phyloP scores from a whole-genome alignment of 2,113 vertebrate species.

The Alethe diademata region DNA sequence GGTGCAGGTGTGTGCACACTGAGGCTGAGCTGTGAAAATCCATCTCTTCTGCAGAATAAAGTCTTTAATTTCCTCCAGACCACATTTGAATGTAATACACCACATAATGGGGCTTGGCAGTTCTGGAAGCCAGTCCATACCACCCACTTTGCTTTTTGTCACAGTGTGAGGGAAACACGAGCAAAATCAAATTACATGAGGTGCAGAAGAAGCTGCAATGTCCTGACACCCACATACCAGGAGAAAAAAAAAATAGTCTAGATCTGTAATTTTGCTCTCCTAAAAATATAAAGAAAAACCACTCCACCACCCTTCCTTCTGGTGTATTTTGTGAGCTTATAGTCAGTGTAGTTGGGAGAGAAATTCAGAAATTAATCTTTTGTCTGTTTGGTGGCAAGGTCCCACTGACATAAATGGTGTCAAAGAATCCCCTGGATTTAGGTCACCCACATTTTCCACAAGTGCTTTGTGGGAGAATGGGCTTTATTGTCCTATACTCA shows the following conservation, averaged over 20 bases:
- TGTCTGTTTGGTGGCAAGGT: neutral
- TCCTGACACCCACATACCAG: neutral
- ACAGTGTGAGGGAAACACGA: neutral
- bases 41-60: neutral
- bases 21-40: neutral
- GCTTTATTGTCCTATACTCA: neutral
- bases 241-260: neutral
- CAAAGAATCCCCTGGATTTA: neutral
- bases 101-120: neutral
- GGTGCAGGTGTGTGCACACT: neutral
- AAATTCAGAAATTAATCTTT: neutral
- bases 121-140: neutral
- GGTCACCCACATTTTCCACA: neutral
- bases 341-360: neutral
- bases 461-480: neutral
- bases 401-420: neutral
- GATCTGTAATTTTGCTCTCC: neutral
- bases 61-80: neutral
- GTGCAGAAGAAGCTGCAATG: slow-evolving; percentile 2
- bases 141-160: slow-evolving; percentile 10
- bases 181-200: neutral
- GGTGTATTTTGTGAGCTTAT: neutral
- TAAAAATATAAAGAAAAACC: neutral
- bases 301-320: neutral
- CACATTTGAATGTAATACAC: neutral